Percentiles rank a stretch among this genome's conserved stretches.
These are phyloP conservation scores for Drosophila chauvacae DNA, from an alignment of 1,140 invertebrate species.

Conservation along the genomic window DNA sequence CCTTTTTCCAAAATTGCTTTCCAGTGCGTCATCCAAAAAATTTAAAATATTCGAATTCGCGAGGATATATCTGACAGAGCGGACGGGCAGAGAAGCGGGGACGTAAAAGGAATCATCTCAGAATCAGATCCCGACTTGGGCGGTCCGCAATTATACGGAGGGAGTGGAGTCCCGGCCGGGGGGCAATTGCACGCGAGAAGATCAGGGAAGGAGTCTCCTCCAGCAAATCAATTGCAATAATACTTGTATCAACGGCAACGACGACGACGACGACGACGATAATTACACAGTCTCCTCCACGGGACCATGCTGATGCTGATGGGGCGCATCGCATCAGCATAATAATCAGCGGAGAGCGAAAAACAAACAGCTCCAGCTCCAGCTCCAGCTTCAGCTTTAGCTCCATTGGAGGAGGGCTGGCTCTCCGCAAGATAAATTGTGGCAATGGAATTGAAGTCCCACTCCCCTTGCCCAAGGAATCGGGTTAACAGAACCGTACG, in stretches of 20 bases:
- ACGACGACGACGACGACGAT: slow-evolving; percentile 55
- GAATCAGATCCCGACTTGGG: slow-evolving; percentile 12
- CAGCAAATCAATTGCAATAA: slow-evolving; percentile 79
- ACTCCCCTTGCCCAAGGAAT: slow-evolving; percentile 6
- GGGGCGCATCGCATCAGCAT: slow-evolving; percentile 16
- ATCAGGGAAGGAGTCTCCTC: slow-evolving; percentile 22
- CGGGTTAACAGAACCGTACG: slow-evolving; percentile 15
- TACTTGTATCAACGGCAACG: slow-evolving; percentile 19
- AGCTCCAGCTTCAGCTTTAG: background rate
- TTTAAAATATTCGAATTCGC: background rate
- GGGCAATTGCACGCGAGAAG: slow-evolving; percentile 20
- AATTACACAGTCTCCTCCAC: slow-evolving; percentile 31
- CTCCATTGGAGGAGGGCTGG: slow-evolving; percentile 14
- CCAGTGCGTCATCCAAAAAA: slow-evolving; percentile 19
- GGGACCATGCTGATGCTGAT: slow-evolving; percentile 12
- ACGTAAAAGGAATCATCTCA: slow-evolving; percentile 25
- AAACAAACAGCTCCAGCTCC: slow-evolving; percentile 6
- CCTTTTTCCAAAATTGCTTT: slow-evolving; percentile 14
- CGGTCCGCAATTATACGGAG: slow-evolving; percentile 23
- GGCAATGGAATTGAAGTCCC: slow-evolving; percentile 54
- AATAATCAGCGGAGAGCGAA: slow-evolving; percentile 12
- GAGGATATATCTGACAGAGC: background rate
- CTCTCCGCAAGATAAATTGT: slow-evolving; percentile 57
- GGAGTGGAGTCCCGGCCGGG: slow-evolving; percentile 24
- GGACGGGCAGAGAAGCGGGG: background rate